Evolutionary conservation across 2,888 invertebrate genomes (phyloP).

Genomic region (Idaea biselata): DNA sequence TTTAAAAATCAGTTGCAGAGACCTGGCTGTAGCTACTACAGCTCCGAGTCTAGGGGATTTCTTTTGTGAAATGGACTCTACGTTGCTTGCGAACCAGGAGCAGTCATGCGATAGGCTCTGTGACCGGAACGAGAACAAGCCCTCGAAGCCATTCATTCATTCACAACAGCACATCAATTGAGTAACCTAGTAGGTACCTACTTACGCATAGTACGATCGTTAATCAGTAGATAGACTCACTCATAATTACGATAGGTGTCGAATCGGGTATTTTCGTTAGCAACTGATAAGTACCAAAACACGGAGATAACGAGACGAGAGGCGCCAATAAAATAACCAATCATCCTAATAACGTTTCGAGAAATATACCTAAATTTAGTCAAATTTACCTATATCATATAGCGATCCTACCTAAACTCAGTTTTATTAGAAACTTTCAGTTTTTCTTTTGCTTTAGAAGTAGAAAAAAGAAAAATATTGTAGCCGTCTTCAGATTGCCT

Average conservation of each 20-base stretch:
- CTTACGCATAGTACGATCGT: neutral
- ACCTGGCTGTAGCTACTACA: too few species aligned
- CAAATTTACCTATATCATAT: neutral
- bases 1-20: too few species aligned
- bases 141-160: neutral
- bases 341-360: neutral
- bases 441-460: neutral
- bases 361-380: neutral
- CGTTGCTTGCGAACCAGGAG: neutral
- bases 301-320: neutral
- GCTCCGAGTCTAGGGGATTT: too few species aligned
- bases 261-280: neutral
- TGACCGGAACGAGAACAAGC: neutral
- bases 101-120: neutral
- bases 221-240: neutral
- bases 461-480: neutral
- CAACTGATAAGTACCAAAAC: neutral
- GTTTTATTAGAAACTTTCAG: neutral
- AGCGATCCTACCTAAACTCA: neutral
- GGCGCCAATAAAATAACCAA: conserved; percentile 1
- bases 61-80: neutral
- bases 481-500: neutral
- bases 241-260: neutral
- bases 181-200: neutral
- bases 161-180: neutral